Conservation (phyloP, 2,797 vertebrate species). For the Heteromormyrus szaboi region DNA sequence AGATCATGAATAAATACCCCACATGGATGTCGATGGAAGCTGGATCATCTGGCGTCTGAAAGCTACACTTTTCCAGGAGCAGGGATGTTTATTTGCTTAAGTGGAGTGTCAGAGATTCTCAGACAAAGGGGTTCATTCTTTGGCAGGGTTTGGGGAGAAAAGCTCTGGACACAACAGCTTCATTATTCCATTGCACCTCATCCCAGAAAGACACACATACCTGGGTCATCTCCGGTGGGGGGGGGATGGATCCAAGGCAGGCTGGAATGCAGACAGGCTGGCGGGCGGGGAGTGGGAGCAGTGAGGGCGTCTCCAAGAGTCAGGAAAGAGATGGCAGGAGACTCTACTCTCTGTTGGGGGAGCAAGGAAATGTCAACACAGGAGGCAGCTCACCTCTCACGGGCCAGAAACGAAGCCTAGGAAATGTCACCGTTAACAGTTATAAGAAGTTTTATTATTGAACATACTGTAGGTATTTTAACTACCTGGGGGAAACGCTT, state of each 20-base stretch:
- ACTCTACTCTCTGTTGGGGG: background rate
- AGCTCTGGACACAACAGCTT: background rate
- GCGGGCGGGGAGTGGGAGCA: background rate
- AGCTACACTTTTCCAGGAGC: background rate
- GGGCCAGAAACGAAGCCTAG: background rate
- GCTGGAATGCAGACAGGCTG: background rate
- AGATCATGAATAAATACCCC: constrained; percentile 1
- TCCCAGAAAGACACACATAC: background rate
- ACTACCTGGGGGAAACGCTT: background rate
- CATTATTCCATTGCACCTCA: background rate
- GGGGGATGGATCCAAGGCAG: background rate
- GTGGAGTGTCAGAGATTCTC: background rate
- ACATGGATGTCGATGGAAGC: background rate
- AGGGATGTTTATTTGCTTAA: background rate
- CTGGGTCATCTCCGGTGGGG: background rate
- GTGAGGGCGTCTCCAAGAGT: background rate
- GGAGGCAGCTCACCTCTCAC: background rate
- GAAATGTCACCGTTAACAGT: background rate
- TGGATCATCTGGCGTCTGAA: background rate
- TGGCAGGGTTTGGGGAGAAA: background rate
- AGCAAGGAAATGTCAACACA: background rate
- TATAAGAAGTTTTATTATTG: background rate
- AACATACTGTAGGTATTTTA: background rate
- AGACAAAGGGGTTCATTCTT: constrained; percentile 1
- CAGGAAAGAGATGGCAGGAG: background rate